These are phyloP conservation scores for Deroplatys truncata DNA, from an alignment of 2,888 invertebrate species.

Conservation along the genomic window DNA sequence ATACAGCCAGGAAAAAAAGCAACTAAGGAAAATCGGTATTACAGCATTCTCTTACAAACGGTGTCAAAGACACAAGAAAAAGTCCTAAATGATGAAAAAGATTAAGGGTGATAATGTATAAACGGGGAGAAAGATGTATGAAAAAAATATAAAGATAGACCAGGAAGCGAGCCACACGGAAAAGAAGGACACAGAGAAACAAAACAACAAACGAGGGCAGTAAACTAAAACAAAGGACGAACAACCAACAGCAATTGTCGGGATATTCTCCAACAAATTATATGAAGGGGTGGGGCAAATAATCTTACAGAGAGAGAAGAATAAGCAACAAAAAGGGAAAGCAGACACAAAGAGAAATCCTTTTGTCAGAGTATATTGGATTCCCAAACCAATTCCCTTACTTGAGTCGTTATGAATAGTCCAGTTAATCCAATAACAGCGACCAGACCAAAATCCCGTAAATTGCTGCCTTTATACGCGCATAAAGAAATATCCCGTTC, in stretches of 20 bases:
- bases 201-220: not conserved
- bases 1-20: too few relatives aligned
- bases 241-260: not conserved
- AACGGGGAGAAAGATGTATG: too few relatives aligned
- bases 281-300: not conserved
- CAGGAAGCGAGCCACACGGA: too few relatives aligned
- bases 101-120: too few relatives aligned
- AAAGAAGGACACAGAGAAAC: not conserved
- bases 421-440: not conserved
- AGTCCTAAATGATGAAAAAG: too few relatives aligned
- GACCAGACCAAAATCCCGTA: not conserved
- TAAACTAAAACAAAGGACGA: not conserved
- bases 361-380: conserved; percentile 14
- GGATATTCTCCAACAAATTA: not conserved
- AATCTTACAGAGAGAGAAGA: not conserved
- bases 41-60: too few relatives aligned
- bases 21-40: too few relatives aligned
- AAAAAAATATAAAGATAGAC: too few relatives aligned
- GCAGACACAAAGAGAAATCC: conserved; percentile 6
- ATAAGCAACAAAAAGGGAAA: not conserved
- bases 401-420: conserved; percentile 3
- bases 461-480: not conserved
- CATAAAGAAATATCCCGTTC: not conserved
- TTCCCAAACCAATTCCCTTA: not conserved
- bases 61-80: too few relatives aligned